phyloP scores from a whole-genome alignment of 2,888 invertebrate species.

The Sesamia inferens region DNA sequence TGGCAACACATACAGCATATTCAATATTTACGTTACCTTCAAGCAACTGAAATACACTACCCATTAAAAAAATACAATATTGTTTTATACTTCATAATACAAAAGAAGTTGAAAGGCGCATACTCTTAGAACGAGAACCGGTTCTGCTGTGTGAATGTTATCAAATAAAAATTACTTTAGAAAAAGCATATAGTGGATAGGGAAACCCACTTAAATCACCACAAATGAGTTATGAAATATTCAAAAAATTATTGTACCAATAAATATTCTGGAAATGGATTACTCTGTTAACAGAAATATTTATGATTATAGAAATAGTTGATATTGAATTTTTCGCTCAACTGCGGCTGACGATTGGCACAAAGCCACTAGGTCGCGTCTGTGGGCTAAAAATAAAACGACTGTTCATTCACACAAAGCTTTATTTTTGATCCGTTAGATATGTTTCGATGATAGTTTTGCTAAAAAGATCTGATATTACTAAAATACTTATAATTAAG shows the following conservation, averaged over 20 bases:
- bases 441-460: conserved; percentile 62
- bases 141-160: neutral
- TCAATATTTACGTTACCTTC: conserved; percentile 1
- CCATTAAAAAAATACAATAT: neutral
- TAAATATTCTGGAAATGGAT: conserved; percentile 28
- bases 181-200: neutral
- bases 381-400: conserved; percentile 53
- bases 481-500: conserved; percentile 1
- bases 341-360: conserved; percentile 46
- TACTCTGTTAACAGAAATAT: conserved; percentile 29
- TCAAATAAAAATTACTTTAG: neutral
- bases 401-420: conserved; percentile 62
- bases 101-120: neutral
- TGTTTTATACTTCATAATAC: neutral
- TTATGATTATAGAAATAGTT: conserved; percentile 46
- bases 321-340: conserved; percentile 50
- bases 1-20: neutral
- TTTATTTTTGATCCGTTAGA: conserved; percentile 67
- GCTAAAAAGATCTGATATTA: conserved; percentile 7
- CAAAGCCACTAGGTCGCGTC: conserved; percentile 42
- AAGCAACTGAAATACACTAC: neutral
- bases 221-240: neutral
- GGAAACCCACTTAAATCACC: neutral
- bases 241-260: conserved; percentile 1
- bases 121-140: neutral